phyloP scores from a whole-genome alignment of 2,888 invertebrate genomes.

The Ornithoptera alexandrae region DNA sequence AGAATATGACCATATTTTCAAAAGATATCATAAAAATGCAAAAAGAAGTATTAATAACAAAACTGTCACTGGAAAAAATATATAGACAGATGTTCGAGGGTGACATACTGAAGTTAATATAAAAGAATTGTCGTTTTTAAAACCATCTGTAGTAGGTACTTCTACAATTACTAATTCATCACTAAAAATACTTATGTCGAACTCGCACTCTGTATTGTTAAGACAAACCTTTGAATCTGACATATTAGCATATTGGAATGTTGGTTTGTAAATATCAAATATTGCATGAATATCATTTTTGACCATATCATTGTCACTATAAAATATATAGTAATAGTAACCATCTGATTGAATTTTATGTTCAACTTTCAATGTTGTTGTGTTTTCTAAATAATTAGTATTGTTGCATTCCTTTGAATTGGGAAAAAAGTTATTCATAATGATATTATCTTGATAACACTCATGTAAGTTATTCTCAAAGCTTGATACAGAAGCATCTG shows the following conservation, averaged over 20 bases:
- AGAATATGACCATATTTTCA: constrained; percentile 55
- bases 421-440: constrained; percentile 86
- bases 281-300: constrained; percentile 90
- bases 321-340: constrained; percentile 94
- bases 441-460: constrained; percentile 87
- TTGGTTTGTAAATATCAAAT: constrained; percentile 91
- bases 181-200: constrained; percentile 85
- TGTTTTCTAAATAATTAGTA: constrained; percentile 84
- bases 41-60: constrained; percentile 87
- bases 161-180: constrained; percentile 91
- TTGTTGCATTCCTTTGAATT: constrained; percentile 84
- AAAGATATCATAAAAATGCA: constrained; percentile 86
- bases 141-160: constrained; percentile 89
- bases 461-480: constrained; percentile 88
- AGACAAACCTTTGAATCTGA: constrained; percentile 84
- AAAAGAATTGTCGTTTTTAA: constrained; percentile 87
- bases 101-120: constrained; percentile 88
- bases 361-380: constrained; percentile 82
- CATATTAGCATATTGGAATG: constrained; percentile 87
- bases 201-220: constrained; percentile 88
- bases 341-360: constrained; percentile 88
- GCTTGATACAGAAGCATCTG: constrained; percentile 87
- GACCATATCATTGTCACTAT: constrained; percentile 90
- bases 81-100: constrained; percentile 88
- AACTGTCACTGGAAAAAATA: constrained; percentile 88